Conservation (phyloP, 2,888 invertebrate genomes). For the Autographa pulchrina region DNA sequence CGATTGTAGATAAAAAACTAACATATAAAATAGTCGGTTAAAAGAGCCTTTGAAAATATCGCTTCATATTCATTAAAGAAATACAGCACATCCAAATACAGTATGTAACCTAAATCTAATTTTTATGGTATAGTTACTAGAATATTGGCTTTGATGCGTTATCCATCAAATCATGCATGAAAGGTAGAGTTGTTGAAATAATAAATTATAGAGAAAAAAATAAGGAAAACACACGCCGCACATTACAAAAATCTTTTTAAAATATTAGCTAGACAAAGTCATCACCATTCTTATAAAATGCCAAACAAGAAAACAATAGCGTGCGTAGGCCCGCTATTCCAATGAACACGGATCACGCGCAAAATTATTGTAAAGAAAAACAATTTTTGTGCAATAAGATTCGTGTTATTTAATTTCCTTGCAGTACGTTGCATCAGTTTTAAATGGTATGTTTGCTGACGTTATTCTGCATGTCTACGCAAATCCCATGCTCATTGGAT, state of each 20-base stretch:
- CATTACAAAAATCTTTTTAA: no score
- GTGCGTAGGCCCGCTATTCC: constrained; percentile 14
- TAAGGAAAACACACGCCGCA: no score
- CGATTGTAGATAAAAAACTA: constrained; percentile 19
- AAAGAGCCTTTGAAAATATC: no score
- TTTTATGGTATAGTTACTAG: no score
- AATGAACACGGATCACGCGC: constrained; percentile 5
- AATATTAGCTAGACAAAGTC: not conserved
- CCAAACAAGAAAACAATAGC: constrained; percentile 20
- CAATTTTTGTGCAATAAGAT: constrained; percentile 10
- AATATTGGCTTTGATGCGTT: no score
- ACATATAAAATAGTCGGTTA: no score
- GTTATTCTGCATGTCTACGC: constrained; percentile 19
- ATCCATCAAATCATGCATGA: no score
- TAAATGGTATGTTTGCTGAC: constrained; percentile 32
- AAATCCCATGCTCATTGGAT: constrained; percentile 26
- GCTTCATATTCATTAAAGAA: no score
- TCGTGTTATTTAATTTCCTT: constrained; percentile 16
- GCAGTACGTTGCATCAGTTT: constrained; percentile 17
- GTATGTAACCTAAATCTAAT: no score
- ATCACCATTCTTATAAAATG: not conserved
- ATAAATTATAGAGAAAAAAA: no score
- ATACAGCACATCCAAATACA: no score
- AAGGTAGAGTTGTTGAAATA: no score
- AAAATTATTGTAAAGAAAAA: constrained; percentile 8